phyloP scores from a whole-genome alignment of 1,140 invertebrate genomes.

The Thaumatotibia leucotreta region DNA sequence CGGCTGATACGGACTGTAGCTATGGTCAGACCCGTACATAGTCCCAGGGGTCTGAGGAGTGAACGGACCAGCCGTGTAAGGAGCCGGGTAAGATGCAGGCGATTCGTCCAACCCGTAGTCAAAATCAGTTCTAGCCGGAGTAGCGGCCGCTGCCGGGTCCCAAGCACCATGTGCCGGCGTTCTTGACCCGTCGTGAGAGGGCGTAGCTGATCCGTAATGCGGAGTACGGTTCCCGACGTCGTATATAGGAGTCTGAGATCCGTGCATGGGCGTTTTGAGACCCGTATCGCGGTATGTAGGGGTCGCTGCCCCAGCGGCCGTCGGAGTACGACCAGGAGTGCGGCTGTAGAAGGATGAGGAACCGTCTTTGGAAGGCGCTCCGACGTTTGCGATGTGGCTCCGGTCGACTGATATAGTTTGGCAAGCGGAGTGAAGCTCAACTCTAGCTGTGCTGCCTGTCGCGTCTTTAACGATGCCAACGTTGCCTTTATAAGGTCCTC shows the following conservation, averaged over 20 bases:
- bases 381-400: constrained; percentile 91
- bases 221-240: constrained; percentile 92
- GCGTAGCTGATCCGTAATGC: constrained; percentile 95
- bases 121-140: constrained; percentile 88
- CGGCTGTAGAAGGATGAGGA: constrained; percentile 88
- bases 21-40: constrained; percentile 90
- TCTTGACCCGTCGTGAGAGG: constrained; percentile 92
- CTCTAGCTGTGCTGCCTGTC: constrained; percentile 94
- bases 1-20: constrained; percentile 94
- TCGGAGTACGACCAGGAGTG: constrained; percentile 84
- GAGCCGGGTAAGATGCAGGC: constrained; percentile 86
- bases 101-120: constrained; percentile 86
- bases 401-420: constrained; percentile 98
- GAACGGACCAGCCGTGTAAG: constrained; percentile 91
- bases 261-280: constrained; percentile 90
- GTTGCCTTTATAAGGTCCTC: constrained; percentile 96
- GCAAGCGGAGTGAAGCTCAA: constrained; percentile 97
- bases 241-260: constrained; percentile 93
- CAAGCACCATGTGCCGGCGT: constrained; percentile 92
- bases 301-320: constrained; percentile 83
- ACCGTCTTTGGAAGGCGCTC: constrained; percentile 81
- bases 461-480: constrained; percentile 95
- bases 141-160: constrained; percentile 92
- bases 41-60: constrained; percentile 96
- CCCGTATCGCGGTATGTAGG: constrained; percentile 90